Evolutionary conservation across 2,888 invertebrate species (phyloP), one percentile per base, ranked within the genome.

Genomic region (Melieria picta): DNA sequence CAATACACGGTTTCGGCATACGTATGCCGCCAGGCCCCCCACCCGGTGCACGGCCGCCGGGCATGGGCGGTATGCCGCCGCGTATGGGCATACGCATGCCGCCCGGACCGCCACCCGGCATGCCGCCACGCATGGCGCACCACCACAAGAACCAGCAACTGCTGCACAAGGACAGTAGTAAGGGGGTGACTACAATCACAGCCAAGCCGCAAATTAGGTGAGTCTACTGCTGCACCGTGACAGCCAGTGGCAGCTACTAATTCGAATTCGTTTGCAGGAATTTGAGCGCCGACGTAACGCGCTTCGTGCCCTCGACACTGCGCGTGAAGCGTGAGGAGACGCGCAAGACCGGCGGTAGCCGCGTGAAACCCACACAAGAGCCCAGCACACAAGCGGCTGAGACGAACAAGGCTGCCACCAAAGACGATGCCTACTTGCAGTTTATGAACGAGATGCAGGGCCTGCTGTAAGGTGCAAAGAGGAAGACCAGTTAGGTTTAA

Each of bases 401-500:
- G 65, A 72, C 83, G 1, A 83, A 83, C 64, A 83, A 84, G 64
- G 89, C 88, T 74, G 87, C 89, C 30, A 97, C 94, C 72, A 99
- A 98, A 85, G 99, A 99, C 84, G 99, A 99, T 84, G 99, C 98
- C 10, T 99, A 99, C 82, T 94, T 97, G 89, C 96, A 97, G 86
- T 99, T 99, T 85, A 98, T 99, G 98, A 93, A 93, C 85, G 99
- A 99, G 89, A 97, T 99, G 96, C 94, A 97, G 84, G 96, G 94
- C 65, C 88, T 99, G 46, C 89, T 99, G 84, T 97, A 91, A 79
- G 75, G 45, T 30, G 30, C 30, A 30, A 30, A 30, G 30, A 30
- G 30, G 30, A 30, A 30, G 30, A 30, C 30, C 30, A 3, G 30
- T 30, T 30, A 30, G 30, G 30, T 30, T 30, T 30, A 30, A 30